A percentile compares a stretch with the other conserved stretches of the same genome.
Conservation (phyloP, 2,797 vertebrate species). For the Champsocephalus esox region DNA sequence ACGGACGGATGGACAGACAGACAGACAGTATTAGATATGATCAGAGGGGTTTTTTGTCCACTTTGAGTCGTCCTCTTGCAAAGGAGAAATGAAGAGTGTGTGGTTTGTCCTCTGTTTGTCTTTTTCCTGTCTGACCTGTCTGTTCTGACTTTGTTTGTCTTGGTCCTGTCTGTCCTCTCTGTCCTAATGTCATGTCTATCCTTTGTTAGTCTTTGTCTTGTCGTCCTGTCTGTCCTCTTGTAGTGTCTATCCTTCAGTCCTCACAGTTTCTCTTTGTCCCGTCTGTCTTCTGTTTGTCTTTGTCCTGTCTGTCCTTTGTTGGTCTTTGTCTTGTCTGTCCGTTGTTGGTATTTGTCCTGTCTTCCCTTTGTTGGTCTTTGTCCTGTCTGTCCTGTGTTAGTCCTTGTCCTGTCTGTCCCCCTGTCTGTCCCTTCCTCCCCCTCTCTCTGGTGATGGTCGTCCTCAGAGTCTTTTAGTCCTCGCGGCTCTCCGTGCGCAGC, state of each 20-base stretch:
- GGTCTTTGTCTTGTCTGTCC: not conserved
- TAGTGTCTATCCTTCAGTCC: no score
- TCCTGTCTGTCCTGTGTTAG: not conserved
- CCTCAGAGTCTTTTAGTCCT: constrained; percentile 17
- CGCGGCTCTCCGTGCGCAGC: constrained; percentile 3
- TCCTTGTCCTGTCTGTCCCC: not conserved
- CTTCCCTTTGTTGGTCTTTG: not conserved
- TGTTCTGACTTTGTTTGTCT: no score
- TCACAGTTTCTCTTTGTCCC: no score
- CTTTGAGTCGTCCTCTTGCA: constrained; percentile 65
- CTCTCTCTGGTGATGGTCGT: not conserved
- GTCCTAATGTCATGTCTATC: not conserved
- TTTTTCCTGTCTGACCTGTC: no score
- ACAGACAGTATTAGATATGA: constrained; percentile 1
- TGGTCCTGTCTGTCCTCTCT: no score
- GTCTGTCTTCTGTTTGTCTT: fast-evolving
- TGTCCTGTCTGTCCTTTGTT: not conserved
- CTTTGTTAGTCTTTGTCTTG: not conserved
- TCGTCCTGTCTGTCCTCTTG: not conserved
- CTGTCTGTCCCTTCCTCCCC: constrained; percentile 10
- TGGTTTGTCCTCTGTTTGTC: constrained; percentile 46
- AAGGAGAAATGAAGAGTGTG: constrained; percentile 72
- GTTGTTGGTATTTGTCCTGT: not conserved
- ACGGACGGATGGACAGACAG: constrained; percentile 7
- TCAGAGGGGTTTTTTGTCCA: constrained; percentile 31